Conservation (phyloP, 2,113 vertebrate species). For the Zingel zingel region DNA sequence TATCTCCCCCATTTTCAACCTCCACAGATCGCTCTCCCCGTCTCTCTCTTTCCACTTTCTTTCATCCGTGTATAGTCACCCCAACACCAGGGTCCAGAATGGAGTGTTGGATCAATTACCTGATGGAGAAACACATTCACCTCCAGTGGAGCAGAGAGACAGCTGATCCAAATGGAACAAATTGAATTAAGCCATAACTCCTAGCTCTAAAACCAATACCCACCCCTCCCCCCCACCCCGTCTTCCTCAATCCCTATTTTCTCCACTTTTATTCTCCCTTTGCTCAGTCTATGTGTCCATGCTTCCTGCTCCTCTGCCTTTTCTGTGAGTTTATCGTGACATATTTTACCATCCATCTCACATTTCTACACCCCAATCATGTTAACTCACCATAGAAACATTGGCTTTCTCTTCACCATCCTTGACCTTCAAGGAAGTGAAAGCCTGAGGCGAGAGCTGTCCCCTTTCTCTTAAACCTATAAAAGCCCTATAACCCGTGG, state of each 20-base stretch:
- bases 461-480: constrained; percentile 29
- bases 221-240: neutral
- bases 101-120: constrained; percentile 77
- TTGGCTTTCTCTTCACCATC: constrained; percentile 37
- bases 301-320: constrained; percentile 10
- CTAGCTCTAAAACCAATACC: constrained; percentile 68
- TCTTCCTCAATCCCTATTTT: constrained; percentile 43
- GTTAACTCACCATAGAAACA: constrained; percentile 47
- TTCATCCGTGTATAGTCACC: constrained; percentile 51
- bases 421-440: constrained; percentile 43
- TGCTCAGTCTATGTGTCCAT: constrained; percentile 11
- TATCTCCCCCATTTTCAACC: constrained; percentile 1
- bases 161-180: constrained; percentile 80
- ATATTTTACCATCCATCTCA: constrained; percentile 11
- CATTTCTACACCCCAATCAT: constrained; percentile 52
- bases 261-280: constrained; percentile 36
- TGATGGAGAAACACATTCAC: constrained; percentile 73
- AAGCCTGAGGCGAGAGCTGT: constrained; percentile 58
- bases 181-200: constrained; percentile 81
- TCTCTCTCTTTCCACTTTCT: constrained; percentile 48
- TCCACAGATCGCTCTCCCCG: neutral
- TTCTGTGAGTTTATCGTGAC: constrained; percentile 3
- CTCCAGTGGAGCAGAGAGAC: constrained; percentile 78
- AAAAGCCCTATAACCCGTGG: constrained; percentile 3
- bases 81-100: constrained; percentile 46